These are phyloP conservation scores for Xanthia icteritia DNA, from an alignment of 2,888 invertebrate species.

Conservation along the genomic window DNA sequence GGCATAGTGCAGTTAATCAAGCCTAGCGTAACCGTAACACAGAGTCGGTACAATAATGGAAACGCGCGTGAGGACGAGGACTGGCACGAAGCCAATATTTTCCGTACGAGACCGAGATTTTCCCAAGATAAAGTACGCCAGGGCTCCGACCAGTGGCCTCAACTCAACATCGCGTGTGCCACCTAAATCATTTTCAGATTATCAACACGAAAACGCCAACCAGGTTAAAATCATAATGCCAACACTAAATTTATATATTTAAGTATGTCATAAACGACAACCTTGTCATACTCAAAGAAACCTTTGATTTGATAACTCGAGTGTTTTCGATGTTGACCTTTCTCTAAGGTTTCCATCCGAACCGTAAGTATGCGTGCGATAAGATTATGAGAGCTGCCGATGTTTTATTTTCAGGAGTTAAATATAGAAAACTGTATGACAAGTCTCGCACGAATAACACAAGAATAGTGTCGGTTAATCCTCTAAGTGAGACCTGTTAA, in stretches of 20 bases:
- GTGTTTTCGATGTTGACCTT: constrained; percentile 55
- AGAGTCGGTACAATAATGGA: constrained; percentile 70
- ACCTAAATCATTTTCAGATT: constrained; percentile 72
- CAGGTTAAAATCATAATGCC: constrained; percentile 63
- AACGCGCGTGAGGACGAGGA: constrained; percentile 70
- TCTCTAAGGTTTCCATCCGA: constrained; percentile 43
- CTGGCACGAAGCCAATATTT: constrained; percentile 84
- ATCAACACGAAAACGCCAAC: constrained; percentile 76
- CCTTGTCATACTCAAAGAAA: constrained; percentile 51
- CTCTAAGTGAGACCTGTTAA: constrained; percentile 56
- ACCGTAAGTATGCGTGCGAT: constrained; percentile 23
- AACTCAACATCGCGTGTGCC: constrained; percentile 74
- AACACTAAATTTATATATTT: constrained; percentile 46
- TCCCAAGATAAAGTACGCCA: constrained; percentile 81
- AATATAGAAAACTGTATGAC: constrained; percentile 26
- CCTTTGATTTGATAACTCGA: constrained; percentile 52
- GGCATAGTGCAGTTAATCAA: constrained; percentile 51
- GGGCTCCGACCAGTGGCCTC: constrained; percentile 70
- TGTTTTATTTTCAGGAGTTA: constrained; percentile 35
- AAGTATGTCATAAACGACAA: constrained; percentile 49
- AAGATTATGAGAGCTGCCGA: constrained; percentile 29
- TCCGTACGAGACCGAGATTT: constrained; percentile 83
- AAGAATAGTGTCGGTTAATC: constrained; percentile 41
- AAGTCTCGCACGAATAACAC: constrained; percentile 28
- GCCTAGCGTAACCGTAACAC: constrained; percentile 58